Conservation (phyloP, 2,113 vertebrate genomes). For the Myotis brandtii region DNA sequence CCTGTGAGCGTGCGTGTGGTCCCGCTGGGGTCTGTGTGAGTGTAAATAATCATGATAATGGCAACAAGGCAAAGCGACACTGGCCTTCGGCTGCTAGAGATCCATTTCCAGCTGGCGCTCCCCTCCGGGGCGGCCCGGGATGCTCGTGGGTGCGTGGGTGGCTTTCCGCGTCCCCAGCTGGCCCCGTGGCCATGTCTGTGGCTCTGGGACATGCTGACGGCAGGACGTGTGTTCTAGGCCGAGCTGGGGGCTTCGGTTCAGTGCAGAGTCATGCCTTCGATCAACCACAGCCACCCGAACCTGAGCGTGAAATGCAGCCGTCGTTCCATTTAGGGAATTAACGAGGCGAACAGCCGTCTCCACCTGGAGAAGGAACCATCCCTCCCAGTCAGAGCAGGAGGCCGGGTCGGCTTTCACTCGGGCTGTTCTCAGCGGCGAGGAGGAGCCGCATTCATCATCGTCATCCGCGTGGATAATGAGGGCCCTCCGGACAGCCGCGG, state of each 20-base stretch:
- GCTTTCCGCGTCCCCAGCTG: background rate
- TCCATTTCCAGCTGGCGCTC: background rate
- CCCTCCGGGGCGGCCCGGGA: no score
- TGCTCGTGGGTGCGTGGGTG: background rate
- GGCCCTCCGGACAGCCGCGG: background rate
- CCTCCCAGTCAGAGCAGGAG: background rate
- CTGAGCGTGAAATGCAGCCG: slow-evolving; percentile 57
- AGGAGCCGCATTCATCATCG: no score
- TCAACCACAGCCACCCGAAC: slow-evolving; percentile 21
- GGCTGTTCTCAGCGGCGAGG: fast-evolving
- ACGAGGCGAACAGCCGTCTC: slow-evolving; percentile 42
- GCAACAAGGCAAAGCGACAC: slow-evolving; percentile 2
- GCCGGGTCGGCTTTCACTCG: background rate
- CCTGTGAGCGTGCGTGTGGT: slow-evolving; percentile 7
- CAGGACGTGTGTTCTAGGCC: slow-evolving; percentile 32
- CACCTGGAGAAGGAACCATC: background rate
- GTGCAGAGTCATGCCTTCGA: slow-evolving; percentile 40
- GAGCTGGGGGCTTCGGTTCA: slow-evolving; percentile 3
- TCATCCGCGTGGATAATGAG: background rate
- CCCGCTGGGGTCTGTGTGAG: background rate
- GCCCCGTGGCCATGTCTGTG: slow-evolving; percentile 33
- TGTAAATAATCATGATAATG: background rate
- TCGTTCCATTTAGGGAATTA: background rate
- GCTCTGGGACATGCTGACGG: slow-evolving; percentile 14
- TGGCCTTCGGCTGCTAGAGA: slow-evolving; percentile 23